These are phyloP conservation scores for Eurystomus gularis DNA, from an alignment of 2,113 vertebrate genomes.

Conservation along the genomic window DNA sequence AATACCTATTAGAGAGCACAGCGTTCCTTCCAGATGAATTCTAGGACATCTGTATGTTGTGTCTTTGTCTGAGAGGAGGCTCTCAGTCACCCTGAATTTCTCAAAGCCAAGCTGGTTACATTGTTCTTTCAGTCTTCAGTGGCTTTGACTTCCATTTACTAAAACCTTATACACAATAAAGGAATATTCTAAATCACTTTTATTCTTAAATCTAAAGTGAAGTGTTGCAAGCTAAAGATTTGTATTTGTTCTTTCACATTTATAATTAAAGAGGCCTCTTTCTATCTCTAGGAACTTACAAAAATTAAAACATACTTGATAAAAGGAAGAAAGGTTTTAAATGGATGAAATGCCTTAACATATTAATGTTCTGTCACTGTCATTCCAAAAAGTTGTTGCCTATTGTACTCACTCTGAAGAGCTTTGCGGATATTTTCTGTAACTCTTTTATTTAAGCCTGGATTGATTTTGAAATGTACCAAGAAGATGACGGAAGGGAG, in stretches of 20 bases:
- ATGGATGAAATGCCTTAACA: not conserved
- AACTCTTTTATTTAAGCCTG: not conserved
- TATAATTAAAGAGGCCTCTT: conserved; percentile 6
- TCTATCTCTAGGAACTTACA: not conserved
- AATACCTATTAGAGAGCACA: not conserved
- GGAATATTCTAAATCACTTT: not conserved
- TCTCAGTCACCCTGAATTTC: not conserved
- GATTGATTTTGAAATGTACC: not conserved
- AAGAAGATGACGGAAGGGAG: not conserved
- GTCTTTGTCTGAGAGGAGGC: not conserved
- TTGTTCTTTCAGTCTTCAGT: not conserved
- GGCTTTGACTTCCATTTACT: not conserved
- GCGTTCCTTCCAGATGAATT: not conserved
- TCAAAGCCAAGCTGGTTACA: not conserved
- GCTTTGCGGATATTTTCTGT: not conserved
- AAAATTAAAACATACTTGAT: conserved; percentile 6
- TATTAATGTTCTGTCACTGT: not conserved
- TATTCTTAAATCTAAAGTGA: not conserved
- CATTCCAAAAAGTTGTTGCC: not conserved
- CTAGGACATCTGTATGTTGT: not conserved
- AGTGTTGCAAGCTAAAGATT: not conserved
- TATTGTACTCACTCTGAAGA: not conserved
- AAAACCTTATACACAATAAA: not conserved
- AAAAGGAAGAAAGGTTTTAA: conserved; percentile 26
- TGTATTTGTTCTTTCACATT: conserved; percentile 24